Base-by-base conservation (phyloP, 2,888 invertebrate genomes). In the Eupsilia transversa region DNA sequence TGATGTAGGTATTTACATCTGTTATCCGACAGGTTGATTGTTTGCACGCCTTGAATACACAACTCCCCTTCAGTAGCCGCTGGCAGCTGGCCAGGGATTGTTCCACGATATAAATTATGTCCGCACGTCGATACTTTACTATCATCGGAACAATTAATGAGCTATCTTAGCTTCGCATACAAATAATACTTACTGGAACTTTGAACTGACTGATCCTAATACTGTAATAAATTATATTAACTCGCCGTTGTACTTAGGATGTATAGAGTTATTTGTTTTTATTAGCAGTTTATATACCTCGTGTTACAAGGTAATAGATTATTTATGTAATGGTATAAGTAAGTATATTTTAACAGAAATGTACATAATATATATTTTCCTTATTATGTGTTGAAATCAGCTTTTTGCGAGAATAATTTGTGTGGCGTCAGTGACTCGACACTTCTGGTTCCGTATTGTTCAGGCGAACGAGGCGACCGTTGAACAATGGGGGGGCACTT, bases 21-120 rank as follows among this genome's bases (percentile, higher is more conserved):
- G 72, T 86, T 82, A 83, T 72, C 77, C 74, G 80, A 86, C 84
- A 87, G 87, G 87, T 84, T 88, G 88, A 87, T 89, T 91, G 91
- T 91, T 91, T 91, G 87, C 89, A 84, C 84, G 88, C 70, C 77
- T 87, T 88, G 85, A 86, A 88, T 89, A 89, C 80, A 83, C 80
- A 85, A 84, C 72, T 83, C 80, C 80, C 79, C 83, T 86, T 85
- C 70, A 77, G 82, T 82, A 85, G 84, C 72, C 71, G 77, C 88
- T 93, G 93, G 93, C 93, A 84, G 59, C 68, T 61, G 61, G 90
- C 93, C 93, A 93, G 89, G 85, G 86, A 86, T 89, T 88, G 88
- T 90, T 89, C 88, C 85, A 79, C 80, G 77, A 84, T 85, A 89
- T 91, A 88, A 90, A 90, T 88, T 90, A 89, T 91, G 78, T 67